A percentile compares a stretch with the other conserved stretches of the same genome.
Conservation (phyloP, 2,113 vertebrate genomes). For the Labrus mixtus region DNA sequence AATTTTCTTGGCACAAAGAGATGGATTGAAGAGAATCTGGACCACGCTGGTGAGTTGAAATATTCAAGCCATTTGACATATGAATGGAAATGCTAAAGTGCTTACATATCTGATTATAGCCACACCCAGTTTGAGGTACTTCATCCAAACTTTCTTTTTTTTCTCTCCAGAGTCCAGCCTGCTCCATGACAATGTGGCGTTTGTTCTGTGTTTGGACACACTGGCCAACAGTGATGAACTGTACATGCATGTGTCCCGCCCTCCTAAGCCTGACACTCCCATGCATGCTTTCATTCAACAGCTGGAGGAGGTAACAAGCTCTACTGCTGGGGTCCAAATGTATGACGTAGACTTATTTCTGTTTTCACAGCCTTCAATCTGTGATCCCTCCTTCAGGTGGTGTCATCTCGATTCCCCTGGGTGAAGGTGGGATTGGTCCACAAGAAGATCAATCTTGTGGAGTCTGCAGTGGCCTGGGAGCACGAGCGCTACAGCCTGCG, state of each 20-base stretch:
- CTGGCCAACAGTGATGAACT: slow-evolving; percentile 81
- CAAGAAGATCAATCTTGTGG: slow-evolving; percentile 86
- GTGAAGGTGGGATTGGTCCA: slow-evolving; percentile 81
- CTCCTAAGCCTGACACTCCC: slow-evolving; percentile 75
- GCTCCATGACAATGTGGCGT: slow-evolving; percentile 85
- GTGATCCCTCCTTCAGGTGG: slow-evolving; percentile 69
- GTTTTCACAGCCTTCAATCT: neutral
- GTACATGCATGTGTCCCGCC: slow-evolving; percentile 84
- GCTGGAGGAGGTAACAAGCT: slow-evolving; percentile 77
- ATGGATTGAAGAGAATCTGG: slow-evolving; percentile 86
- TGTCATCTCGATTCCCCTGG: slow-evolving; percentile 80
- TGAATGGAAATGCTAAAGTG: neutral
- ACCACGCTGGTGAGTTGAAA: slow-evolving; percentile 78
- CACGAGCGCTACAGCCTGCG: slow-evolving; percentile 84
- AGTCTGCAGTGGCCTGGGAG: slow-evolving; percentile 83
- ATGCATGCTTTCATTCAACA: slow-evolving; percentile 78
- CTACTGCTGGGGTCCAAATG: neutral
- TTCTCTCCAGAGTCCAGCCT: slow-evolving; percentile 82
- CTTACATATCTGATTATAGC: neutral
- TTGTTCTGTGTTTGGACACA: slow-evolving; percentile 85
- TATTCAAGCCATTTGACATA: neutral
- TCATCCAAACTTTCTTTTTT: slow-evolving; percentile 1
- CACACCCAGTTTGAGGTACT: neutral
- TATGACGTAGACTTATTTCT: neutral
- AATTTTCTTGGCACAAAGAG: slow-evolving; percentile 85